Base-by-base conservation (phyloP, 2,888 invertebrate species). In the Ethmia dodecea region DNA sequence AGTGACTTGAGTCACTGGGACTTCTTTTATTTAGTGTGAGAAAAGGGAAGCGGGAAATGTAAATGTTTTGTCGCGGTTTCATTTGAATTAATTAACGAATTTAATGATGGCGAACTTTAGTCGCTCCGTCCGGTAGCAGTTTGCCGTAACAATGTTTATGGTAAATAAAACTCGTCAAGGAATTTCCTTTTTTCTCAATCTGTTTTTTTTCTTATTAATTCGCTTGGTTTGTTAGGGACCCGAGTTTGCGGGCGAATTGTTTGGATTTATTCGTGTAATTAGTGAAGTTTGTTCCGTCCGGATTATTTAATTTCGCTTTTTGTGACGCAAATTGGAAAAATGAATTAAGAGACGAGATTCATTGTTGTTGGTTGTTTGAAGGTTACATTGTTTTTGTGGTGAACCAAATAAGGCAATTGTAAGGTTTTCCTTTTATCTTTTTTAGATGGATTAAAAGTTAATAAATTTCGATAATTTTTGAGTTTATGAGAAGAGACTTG, bases 1-100 rank as follows among this genome's bases (percentile, higher is more conserved):
- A 59, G 58, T 59, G 65, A 72, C 70, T 71, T 48, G 64, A 59
- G 58, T 59, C 66, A 72, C 70, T 71, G 49, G 64, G 61, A 58
- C 64, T 75, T 67, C 67, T 72, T 77, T 70, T 66, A 65, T 61
- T 62, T 57, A 52, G 51, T 55, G 60, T 60, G 63, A 72, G 64
- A 71, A 70, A 67, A 68, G 63, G 61, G 66, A 69, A 61, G 63
- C 64, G 61, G 66, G 47, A 49, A 75, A 79, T 75, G 76, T 74
- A 78, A 84, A 83, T 81, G 75, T 72, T 80, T 76, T 73, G 75
- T 69, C 76, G 81, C 75, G 74, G 81, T 78, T 80, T 78, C 75
- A 76, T 86, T 86, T 81, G 86, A 84, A 84, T 86, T 86, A 86
- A 86, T 86, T 86, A 86, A 81, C 68, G 76, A 67, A 71, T 76